Conservation (phyloP, 2,797 vertebrate genomes). For the Geotrypetes seraphini region DNA sequence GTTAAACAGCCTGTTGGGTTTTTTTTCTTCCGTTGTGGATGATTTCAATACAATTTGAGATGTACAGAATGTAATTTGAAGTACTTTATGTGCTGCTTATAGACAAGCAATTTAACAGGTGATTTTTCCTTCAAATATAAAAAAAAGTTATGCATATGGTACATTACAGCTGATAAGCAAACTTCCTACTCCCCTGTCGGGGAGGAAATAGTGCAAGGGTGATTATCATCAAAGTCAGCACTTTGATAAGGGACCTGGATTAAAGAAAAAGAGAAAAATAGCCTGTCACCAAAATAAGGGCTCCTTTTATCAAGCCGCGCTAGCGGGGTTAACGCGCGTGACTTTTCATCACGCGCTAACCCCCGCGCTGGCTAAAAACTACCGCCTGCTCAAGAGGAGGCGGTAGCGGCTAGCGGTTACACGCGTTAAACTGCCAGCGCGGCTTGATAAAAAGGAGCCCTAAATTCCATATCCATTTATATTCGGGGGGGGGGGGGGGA, state of each 20-base stretch:
- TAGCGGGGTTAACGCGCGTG: too few species aligned
- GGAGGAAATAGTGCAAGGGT: constrained; percentile 2
- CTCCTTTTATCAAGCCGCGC: too few species aligned
- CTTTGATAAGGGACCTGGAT: not conserved
- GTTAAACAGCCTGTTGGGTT: constrained; percentile 12
- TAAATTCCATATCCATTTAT: too few species aligned
- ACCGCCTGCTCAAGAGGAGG: too few species aligned
- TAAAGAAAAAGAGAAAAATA: not conserved
- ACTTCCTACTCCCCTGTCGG: constrained; percentile 13
- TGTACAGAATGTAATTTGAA: constrained; percentile 15
- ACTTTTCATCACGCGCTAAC: too few species aligned
- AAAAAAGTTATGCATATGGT: constrained; percentile 13
- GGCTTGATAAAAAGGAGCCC: too few species aligned
- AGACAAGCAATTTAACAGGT: constrained; percentile 28
- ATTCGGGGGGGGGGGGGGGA: not conserved
- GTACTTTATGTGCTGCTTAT: constrained; percentile 20
- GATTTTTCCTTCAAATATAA: constrained; percentile 14
- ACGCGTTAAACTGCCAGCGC: too few species aligned
- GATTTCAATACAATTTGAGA: constrained; percentile 11
- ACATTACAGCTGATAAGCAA: constrained; percentile 1
- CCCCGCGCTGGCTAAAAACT: too few species aligned
- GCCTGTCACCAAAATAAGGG: not conserved
- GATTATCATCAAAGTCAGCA: not conserved
- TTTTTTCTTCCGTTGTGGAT: not conserved
- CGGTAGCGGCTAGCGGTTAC: too few species aligned